A percentile compares a stretch with the other conserved stretches of the same genome.
Evolutionary conservation across 2,113 vertebrate genomes (phyloP).

Genomic region (Tachysurus vachellii): DNA sequence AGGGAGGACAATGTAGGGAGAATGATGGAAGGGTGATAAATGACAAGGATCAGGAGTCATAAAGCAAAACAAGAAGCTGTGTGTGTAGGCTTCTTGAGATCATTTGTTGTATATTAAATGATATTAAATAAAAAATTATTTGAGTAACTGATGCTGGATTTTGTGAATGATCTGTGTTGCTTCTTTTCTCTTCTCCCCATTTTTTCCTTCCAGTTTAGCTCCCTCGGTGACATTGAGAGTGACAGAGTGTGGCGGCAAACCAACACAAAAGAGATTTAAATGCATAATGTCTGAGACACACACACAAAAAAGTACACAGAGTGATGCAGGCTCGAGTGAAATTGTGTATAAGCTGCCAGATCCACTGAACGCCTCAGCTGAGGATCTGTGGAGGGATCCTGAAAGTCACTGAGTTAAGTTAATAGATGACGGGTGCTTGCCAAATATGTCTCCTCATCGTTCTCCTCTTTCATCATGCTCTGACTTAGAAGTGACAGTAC

Average conservation of each 20-base stretch:
- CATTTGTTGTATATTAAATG: not conserved
- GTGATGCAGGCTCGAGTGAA: slow-evolving; percentile 35
- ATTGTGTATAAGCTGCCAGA: slow-evolving; percentile 49
- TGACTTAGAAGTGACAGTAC: slow-evolving; percentile 60
- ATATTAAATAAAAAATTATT: not conserved
- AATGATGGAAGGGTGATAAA: slow-evolving; percentile 43
- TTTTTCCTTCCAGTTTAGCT: slow-evolving; percentile 21
- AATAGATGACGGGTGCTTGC: slow-evolving; percentile 48
- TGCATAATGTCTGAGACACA: slow-evolving; percentile 39
- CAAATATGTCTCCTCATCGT: slow-evolving; percentile 55
- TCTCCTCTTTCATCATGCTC: slow-evolving; percentile 57
- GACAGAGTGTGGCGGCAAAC: slow-evolving; percentile 29
- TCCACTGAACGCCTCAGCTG: slow-evolving; percentile 48
- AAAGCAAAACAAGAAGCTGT: not conserved
- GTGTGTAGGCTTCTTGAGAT: not conserved
- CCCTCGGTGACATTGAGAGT: slow-evolving; percentile 16
- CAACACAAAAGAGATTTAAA: slow-evolving; percentile 47
- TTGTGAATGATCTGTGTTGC: slow-evolving; percentile 22
- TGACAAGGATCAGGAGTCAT: not conserved
- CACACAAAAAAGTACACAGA: slow-evolving; percentile 41
- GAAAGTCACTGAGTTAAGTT: slow-evolving; percentile 51
- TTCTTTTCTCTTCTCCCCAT: not conserved
- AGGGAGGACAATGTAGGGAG: slow-evolving; percentile 56
- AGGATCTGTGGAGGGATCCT: slow-evolving; percentile 50
- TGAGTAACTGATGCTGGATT: slow-evolving; percentile 15